Evolutionary conservation across 2,797 vertebrate species (phyloP), one percentile per base, ranked within the genome.

Genomic region (Tiaroga cobitis): DNA sequence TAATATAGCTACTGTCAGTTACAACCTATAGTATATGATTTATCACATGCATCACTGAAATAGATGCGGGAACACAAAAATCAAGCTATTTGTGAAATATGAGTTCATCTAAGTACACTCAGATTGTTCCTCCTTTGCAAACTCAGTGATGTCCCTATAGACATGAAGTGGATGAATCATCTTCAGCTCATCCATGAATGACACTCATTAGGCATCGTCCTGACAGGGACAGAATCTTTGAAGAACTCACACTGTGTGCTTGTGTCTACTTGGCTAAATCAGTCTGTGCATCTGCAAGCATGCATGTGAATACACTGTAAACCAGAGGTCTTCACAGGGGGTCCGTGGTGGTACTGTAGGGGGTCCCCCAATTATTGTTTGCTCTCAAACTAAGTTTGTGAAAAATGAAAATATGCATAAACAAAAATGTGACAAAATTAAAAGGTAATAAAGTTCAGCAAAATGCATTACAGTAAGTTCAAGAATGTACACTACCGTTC

Each of bases 191-290:
- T 76, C 43, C 65, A 49, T 72, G 81, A 46, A 82, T 63, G 75
- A 69, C 76, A 84, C 59, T 77, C 73, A 87, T 87, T 83, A 87
- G 63, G 18, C 69, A 74, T n/a, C 16, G 34, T n/a, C 19, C 16
- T 76, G 61, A 70, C 80, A 80, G 54, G 32, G 32, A 73, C 15
- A 54, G 34, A 26, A 59, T 43, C 41, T 82, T 19, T 74, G 41
- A 24, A 49, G 49, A 68, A 34, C 63, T 39, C 43, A 56, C 37
- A 10, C 16, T 41, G 49, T 68, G 72, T 69, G 43, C 63, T 70
- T 84, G 82, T 75, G 29, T 54, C 26, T 51, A 4, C 19, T 34
- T 49, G 19, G n/a, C 13, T 74, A 7, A 67, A n/a, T 34, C 18
- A 61, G 39, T 13, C 24, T 73, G 19, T 56, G 63, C 4, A 56